Percentiles rank a stretch among this genome's conserved stretches.
phyloP scores from a whole-genome alignment of 2,113 vertebrate species.

The Erpornis zantholeuca region DNA sequence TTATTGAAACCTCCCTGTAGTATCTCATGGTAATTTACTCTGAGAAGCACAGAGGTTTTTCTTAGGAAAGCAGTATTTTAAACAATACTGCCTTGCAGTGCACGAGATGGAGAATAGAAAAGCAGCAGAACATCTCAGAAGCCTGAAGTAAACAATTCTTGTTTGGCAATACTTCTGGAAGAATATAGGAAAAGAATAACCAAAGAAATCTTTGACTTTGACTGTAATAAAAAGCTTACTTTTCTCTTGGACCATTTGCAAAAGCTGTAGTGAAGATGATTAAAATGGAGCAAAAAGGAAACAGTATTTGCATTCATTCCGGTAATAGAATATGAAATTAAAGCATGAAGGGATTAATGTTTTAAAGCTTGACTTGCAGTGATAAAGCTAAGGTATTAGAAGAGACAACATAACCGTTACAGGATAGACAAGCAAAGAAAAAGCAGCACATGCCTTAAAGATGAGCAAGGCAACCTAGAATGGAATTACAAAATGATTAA shows the following conservation, averaged over 20 bases:
- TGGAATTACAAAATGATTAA: slow-evolving; percentile 89
- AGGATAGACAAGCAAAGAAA: slow-evolving; percentile 83
- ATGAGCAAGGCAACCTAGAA: slow-evolving; percentile 82
- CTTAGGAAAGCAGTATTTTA: not conserved
- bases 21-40: not conserved
- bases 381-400: slow-evolving; percentile 82
- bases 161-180: slow-evolving; percentile 34
- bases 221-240: slow-evolving; percentile 67
- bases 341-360: slow-evolving; percentile 81
- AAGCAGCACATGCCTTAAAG: slow-evolving; percentile 79
- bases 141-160: slow-evolving; percentile 22
- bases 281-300: slow-evolving; percentile 73
- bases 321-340: slow-evolving; percentile 84
- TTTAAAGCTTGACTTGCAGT: slow-evolving; percentile 81
- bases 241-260: slow-evolving; percentile 65
- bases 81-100: not conserved
- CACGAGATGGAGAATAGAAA: not conserved
- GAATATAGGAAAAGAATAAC: slow-evolving; percentile 32
- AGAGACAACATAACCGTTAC: slow-evolving; percentile 73
- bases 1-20: not conserved
- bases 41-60: not conserved
- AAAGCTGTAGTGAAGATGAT: slow-evolving; percentile 72
- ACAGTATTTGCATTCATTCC: slow-evolving; percentile 76
- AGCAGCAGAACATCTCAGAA: slow-evolving; percentile 13
- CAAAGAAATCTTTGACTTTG: slow-evolving; percentile 42